Base-by-base conservation (phyloP, 2,113 vertebrate species). In the Spilogale gracilis region DNA sequence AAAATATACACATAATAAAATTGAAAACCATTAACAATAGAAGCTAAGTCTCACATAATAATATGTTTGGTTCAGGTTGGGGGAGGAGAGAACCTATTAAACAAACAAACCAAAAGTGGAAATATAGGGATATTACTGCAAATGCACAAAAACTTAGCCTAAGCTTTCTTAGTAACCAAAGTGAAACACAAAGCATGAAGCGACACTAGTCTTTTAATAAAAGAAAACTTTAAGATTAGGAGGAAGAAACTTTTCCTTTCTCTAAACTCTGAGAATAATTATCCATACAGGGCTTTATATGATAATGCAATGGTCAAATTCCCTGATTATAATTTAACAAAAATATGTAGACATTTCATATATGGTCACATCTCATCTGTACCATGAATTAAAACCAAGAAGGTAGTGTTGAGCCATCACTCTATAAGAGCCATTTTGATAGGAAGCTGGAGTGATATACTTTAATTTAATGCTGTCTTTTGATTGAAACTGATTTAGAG, bases 1-100 rank as follows among this genome's bases (percentile, higher is more conserved):
- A 95, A 92, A 60, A 78, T 90, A 79, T 4, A n/a, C 23, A 71
- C 12, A 54, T 23, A 82, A 9, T 95, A 73, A 63, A 95, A 79
- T 20, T 65, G 27, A 92, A 92, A 89, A 74, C 65, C 21, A 38
- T 30, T 91, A 50, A 43, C 23, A 81, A 56, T 48, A 88, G 48
- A 86, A 84, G 3, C 48, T 63, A 82, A 89, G 13, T 7, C 2
- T 52, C 9, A 86, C 5, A 43, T 67, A 91, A 74, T 74, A 91
- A 76, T 52, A 81, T 2, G 9, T 2, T 38, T 25, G 13, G 1
- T 79, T 92, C 16, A 17, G 17, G 2, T 54, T 92, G 32, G 27
- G 3, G 12, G 2, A 84, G 25, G 18, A 48, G 8, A 43, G 91
- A 88, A 92, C 18, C 54, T 94, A 79, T 80, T 56, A 80, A 88